Base-by-base conservation (phyloP, 2,113 vertebrate genomes). In the Pseudopodoces humilis region DNA sequence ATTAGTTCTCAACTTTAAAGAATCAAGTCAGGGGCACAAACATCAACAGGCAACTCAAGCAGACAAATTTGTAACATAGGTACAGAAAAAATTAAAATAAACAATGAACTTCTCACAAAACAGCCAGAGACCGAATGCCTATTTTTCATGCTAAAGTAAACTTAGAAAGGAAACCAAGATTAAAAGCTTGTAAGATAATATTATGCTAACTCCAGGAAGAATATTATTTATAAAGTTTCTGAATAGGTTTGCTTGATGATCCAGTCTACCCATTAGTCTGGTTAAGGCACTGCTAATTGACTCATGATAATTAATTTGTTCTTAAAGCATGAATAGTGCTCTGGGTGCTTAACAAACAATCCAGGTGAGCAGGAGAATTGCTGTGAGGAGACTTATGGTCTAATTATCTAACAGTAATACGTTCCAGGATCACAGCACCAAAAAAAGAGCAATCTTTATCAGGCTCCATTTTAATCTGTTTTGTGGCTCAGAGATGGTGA, bases 231-330 rank as follows among this genome's bases (percentile, higher is more conserved):
- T 83, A 41, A 95, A 79, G 15, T 59, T 92, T 91, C 35, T 72
- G 65, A 87, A 82, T 35, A 89, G 18, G 24, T 87, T 95, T 85
- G 11, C 28, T 77, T 93, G 87, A 70, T 95, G 71, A 80, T 47
- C 67, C 58, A 84, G 31, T 69, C 52, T 89, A 81, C 27, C 44
- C 15, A 74, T 85, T 85, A 52, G 47, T 27, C 44, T 83, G 59
- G 18, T 30, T 80, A 80, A 7, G 47, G 33, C 55, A 69, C 13
- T 94, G 17, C 59, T 86, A 85, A 86, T 86, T 74, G 67, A 92
- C 44, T 91, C 50, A 44, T 28, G 39, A 43, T 55, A 94, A 95
- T 90, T 85, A 95, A 80, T 93, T 88, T 83, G 41, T 64, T 94
- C 17, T 88, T 92, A 71, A 67, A 86, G 33, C 44, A 52, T 50